A percentile compares a stretch with the other conserved stretches of the same genome.
Conservation (phyloP, 2,113 vertebrate genomes). For the Phyllopteryx taeniolatus region DNA sequence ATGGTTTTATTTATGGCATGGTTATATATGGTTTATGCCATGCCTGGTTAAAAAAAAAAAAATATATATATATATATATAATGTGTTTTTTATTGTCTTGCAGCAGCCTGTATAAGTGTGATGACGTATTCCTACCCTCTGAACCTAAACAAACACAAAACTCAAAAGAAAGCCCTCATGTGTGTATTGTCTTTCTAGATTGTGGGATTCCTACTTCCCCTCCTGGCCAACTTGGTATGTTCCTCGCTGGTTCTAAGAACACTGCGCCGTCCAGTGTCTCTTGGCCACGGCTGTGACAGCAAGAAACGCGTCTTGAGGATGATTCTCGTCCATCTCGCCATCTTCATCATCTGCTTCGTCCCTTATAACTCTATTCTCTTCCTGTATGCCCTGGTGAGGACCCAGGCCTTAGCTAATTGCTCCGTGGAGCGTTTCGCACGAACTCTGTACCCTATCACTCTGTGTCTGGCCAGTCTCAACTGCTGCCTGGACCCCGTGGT, state of each 20-base stretch:
- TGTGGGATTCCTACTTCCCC: conserved; percentile 91
- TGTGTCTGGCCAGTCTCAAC: conserved; percentile 92
- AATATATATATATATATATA: neutral
- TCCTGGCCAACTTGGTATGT: conserved; percentile 89
- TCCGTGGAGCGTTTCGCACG: conserved; percentile 86
- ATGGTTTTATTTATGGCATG: neutral
- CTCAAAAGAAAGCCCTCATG: neutral
- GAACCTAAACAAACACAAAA: neutral
- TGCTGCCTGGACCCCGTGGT: conserved; percentile 97
- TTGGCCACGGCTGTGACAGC: conserved; percentile 90
- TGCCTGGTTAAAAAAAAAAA: neutral
- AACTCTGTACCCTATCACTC: conserved; percentile 90
- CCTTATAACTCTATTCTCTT: conserved; percentile 97
- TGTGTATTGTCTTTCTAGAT: conserved; percentile 41
- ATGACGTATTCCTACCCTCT: no score
- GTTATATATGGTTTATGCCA: neutral
- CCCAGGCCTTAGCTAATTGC: conserved; percentile 88
- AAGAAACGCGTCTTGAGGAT: conserved; percentile 91
- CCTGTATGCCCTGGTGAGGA: conserved; percentile 90
- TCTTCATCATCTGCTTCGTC: conserved; percentile 94
- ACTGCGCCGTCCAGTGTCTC: conserved; percentile 82
- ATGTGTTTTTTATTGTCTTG: neutral
- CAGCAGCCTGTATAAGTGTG: neutral
- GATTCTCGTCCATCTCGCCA: conserved; percentile 92
- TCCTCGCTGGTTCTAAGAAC: conserved; percentile 93